Evolutionary conservation across 2,888 invertebrate species (phyloP), one percentile per base, ranked within the genome.

Genomic region (Troides aeacus): DNA sequence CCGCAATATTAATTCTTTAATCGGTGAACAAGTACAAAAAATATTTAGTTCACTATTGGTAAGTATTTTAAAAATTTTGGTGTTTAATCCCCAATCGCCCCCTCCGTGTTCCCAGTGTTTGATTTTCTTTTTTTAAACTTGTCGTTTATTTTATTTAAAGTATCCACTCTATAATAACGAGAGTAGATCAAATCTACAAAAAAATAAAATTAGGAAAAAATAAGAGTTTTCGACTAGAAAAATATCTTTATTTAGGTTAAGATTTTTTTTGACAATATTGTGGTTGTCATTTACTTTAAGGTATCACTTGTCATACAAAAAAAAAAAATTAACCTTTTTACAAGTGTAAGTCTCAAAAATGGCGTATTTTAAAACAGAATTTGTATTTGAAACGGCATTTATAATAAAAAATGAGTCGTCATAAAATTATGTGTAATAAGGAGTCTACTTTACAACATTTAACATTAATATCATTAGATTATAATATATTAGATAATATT

Each of bases 121-220:
- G 78, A 78, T 79, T 77, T 79, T 80, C 80, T 77, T 77, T 87
- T 77, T 77, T 87, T 85, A 81, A 62, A 64, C 24, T 50, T 73
- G 78, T 78, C 84, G 82, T 83, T 78, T 83, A 76, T 76, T 78
- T 80, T 77, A 78, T 81, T 75, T 65, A 68, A 67, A 42, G 56
- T 64, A 69, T 66, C 67, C 66, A 71, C 62, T 59, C 57, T 60
- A 74, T 77, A 75, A 75, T 78, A 73, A 71, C 75, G 72, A 50
- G 73, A 71, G 90, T 91, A 90, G 90, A 90, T 91, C 73, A 84
- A 86, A 90, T 90, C 90, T 91, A 90, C 89, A 79, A 77, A 82
- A 81, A 21, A 64, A 62, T 24, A 6, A 30, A 50, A 42, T 24
- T 64, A 58, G 58, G 46, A 58, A 65, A 65, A 46, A 30, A 65